Percentiles rank a stretch among this genome's conserved stretches.
Evolutionary conservation across 2,888 invertebrate genomes (phyloP).

Genomic region (Branchellion lobata): DNA sequence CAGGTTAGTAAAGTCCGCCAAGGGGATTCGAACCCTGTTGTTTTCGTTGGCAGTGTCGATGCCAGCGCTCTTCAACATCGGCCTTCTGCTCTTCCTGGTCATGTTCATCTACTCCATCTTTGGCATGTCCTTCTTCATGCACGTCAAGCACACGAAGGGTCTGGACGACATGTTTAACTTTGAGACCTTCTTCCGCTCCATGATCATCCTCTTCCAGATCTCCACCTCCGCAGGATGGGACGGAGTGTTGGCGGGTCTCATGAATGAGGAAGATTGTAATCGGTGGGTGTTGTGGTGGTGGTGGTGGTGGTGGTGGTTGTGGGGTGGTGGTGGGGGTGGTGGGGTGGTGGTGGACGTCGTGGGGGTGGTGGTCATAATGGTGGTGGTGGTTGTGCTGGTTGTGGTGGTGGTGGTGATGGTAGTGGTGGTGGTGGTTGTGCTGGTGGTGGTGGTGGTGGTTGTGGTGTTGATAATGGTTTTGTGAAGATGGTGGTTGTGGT

Average conservation of each 20-base stretch:
- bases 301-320: no score
- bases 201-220: constrained; percentile 93
- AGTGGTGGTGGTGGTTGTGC: no score
- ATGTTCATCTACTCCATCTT: constrained; percentile 99
- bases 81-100: constrained; percentile 91
- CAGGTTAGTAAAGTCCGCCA: constrained; percentile 90
- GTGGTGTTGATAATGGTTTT: no score
- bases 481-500: no score
- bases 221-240: constrained; percentile 78
- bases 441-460: no score
- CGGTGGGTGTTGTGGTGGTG: background rate
- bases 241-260: constrained; percentile 88
- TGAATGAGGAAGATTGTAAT: constrained; percentile 69
- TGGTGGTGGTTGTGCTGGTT: no score
- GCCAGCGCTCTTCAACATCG: constrained; percentile 98
- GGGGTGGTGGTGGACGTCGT: no score
- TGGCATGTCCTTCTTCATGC: constrained; percentile 99
- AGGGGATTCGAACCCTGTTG: constrained; percentile 92
- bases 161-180: constrained; percentile 95
- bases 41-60: constrained; percentile 97
- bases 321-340: no score
- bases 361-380: no score
- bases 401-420: no score
- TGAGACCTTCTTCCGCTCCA: constrained; percentile 95
- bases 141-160: constrained; percentile 90